Conservation (phyloP, 2,797 vertebrate species). For the Pteropus rufus region DNA sequence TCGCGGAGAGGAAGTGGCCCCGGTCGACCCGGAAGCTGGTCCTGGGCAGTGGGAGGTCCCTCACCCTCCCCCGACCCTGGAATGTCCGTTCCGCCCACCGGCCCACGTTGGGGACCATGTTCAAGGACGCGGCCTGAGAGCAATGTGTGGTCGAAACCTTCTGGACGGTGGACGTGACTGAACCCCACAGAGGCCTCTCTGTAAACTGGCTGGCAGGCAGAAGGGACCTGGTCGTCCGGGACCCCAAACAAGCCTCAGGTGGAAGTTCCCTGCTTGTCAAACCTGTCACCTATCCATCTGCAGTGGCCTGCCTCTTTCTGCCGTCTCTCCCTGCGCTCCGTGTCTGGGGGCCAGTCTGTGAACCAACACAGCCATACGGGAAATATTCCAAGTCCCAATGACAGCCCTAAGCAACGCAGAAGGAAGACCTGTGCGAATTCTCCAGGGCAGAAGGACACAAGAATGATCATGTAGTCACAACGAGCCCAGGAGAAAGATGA, state of each 20-base stretch:
- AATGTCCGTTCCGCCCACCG: not conserved
- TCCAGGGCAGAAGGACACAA: not conserved
- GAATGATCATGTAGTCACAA: accelerated
- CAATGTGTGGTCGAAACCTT: not conserved
- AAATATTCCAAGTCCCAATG: not conserved
- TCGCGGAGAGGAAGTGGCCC: not conserved
- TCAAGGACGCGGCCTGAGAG: not conserved
- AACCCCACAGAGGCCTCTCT: accelerated
- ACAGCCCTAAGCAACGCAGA: accelerated
- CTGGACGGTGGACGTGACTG: too few relatives aligned
- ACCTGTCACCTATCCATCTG: not conserved
- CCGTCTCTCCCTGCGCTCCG: too few relatives aligned
- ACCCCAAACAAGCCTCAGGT: not conserved
- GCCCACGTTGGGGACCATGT: not conserved
- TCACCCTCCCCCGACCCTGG: not conserved
- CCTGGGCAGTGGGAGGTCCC: not conserved
- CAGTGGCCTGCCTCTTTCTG: not conserved
- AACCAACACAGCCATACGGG: not conserved
- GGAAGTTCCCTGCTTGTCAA: not conserved
- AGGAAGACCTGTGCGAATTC: not conserved
- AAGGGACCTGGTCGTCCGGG: not conserved
- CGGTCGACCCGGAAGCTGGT: not conserved
- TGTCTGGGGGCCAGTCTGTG: accelerated
- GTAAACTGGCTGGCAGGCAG: not conserved
- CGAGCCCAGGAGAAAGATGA: not conserved